A percentile compares a stretch with the other conserved stretches of the same genome.
These are phyloP conservation scores for Chloromyia formosa DNA, from an alignment of 2,888 invertebrate species.

Conservation along the genomic window DNA sequence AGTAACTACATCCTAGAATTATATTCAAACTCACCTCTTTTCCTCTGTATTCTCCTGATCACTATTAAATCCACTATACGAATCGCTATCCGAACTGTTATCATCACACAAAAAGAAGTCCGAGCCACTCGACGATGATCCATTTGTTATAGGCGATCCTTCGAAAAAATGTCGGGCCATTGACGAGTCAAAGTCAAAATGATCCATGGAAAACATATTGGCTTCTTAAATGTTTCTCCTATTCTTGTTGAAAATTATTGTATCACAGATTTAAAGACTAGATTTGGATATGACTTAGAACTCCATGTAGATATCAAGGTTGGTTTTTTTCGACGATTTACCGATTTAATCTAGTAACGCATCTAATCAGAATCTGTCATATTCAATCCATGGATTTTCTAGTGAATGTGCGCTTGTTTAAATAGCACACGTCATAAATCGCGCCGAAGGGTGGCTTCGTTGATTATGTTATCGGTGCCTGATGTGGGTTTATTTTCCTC, in stretches of 20 bases:
- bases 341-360: background rate
- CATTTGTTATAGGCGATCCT: slow-evolving; percentile 68
- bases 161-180: slow-evolving; percentile 73
- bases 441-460: slow-evolving; percentile 7
- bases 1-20: too few species aligned
- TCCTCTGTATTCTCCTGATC: slow-evolving; percentile 82
- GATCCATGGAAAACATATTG: slow-evolving; percentile 73
- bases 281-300: background rate
- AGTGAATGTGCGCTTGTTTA: background rate
- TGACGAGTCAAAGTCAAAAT: slow-evolving; percentile 72
- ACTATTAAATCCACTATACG: slow-evolving; percentile 75
- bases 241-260: slow-evolving; percentile 12
- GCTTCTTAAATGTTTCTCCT: background rate
- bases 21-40: slow-evolving; percentile 69
- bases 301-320: background rate
- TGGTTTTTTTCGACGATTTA: background rate
- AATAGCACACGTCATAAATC: background rate
- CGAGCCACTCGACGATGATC: slow-evolving; percentile 70
- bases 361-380: slow-evolving; percentile 3
- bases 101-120: slow-evolving; percentile 73
- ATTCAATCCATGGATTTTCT: slow-evolving; percentile 19
- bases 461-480: slow-evolving; percentile 14
- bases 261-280: slow-evolving; percentile 39
- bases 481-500: background rate
- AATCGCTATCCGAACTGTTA: slow-evolving; percentile 67